Conservation (phyloP, 2,113 vertebrate species). For the Arenaria interpres region DNA sequence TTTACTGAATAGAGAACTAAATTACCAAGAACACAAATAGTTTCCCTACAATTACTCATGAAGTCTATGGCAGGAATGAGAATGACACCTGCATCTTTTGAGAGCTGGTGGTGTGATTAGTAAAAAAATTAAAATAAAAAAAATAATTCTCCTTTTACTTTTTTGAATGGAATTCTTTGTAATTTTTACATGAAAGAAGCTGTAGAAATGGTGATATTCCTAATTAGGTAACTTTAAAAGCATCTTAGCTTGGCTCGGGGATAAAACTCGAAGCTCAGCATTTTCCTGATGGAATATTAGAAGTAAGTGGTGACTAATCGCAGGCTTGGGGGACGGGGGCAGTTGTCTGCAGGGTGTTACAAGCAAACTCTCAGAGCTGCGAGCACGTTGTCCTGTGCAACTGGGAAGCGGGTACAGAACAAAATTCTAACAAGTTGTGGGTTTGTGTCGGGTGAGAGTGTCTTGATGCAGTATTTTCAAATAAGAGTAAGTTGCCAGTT, state of each 20-base stretch:
- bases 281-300: neutral
- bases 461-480: neutral
- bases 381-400: neutral
- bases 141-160: neutral
- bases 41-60: neutral
- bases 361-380: neutral
- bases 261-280: neutral
- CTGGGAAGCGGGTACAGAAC: accelerated
- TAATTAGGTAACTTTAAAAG: neutral
- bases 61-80: neutral
- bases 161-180: neutral
- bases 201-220: neutral
- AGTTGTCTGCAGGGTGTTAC: neutral
- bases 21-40: neutral
- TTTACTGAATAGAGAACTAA: neutral
- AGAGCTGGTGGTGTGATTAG: neutral
- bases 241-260: neutral
- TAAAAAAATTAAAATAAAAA: neutral
- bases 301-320: neutral
- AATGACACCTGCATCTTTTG: neutral
- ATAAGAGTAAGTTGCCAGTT: neutral
- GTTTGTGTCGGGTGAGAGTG: neutral
- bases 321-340: neutral
- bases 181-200: neutral
- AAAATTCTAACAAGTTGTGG: neutral